These are phyloP conservation scores for Sinhomidia bicolor DNA, from an alignment of 2,888 invertebrate species.

Conservation along the genomic window DNA sequence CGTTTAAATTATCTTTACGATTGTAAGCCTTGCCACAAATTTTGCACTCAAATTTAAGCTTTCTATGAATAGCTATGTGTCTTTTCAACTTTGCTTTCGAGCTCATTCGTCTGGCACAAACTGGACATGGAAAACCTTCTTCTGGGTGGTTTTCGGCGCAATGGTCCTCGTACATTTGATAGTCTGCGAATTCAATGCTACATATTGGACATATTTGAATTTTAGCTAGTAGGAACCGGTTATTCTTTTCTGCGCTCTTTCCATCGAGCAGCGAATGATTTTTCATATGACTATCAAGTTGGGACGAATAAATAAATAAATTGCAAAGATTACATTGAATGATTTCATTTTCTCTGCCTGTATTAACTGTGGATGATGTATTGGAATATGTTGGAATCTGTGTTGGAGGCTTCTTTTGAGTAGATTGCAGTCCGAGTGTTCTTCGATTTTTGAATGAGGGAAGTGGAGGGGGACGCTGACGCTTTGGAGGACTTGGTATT, in stretches of 20 bases:
- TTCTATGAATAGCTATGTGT: constrained; percentile 38
- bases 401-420: neutral
- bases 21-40: constrained; percentile 53
- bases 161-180: constrained; percentile 15
- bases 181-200: neutral
- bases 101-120: constrained; percentile 25
- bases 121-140: constrained; percentile 26
- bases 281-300: constrained; percentile 24
- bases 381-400: no score
- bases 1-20: constrained; percentile 32
- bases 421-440: neutral
- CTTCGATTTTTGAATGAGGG: neutral
- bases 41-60: constrained; percentile 5
- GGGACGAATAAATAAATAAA: constrained; percentile 20
- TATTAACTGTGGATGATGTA: no score
- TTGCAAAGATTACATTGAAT: constrained; percentile 45
- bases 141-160: neutral
- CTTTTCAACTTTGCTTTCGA: constrained; percentile 4
- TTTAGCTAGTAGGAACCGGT: neutral
- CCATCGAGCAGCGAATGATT: constrained; percentile 19
- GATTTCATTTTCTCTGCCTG: constrained; percentile 11
- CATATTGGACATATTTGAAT: constrained; percentile 41
- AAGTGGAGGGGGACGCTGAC: neutral
- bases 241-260: neutral
- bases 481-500: neutral